phyloP scores from a whole-genome alignment of 2,113 vertebrate species.

The Stictonetta naevosa region DNA sequence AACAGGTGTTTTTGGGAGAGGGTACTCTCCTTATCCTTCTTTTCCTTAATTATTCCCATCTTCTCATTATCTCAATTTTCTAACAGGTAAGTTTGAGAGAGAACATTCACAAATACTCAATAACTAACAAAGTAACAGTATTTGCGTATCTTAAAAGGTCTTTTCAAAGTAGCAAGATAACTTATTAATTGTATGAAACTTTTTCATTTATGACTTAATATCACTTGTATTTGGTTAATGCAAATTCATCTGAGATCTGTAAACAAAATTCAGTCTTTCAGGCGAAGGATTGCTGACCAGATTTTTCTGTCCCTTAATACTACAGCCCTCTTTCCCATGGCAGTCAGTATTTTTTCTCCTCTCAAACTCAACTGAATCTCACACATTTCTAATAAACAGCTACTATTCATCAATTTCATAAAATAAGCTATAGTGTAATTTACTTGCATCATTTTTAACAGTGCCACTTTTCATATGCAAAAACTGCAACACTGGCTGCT shows the following conservation, averaged over 20 bases:
- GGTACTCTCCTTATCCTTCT: not conserved
- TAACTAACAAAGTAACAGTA: not conserved
- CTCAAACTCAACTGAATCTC: not conserved
- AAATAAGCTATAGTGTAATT: not conserved
- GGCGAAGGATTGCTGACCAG: not conserved
- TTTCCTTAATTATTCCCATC: not conserved
- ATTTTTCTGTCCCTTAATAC: not conserved
- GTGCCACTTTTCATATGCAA: constrained; percentile 20
- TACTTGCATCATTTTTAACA: constrained; percentile 44
- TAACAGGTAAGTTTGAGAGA: not conserved
- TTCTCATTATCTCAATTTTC: not conserved
- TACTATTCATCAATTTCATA: not conserved
- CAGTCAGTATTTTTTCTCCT: not conserved
- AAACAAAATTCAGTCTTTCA: not conserved
- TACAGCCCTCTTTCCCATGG: not conserved
- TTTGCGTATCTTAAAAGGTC: not conserved
- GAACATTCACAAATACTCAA: not conserved
- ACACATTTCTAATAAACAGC: not conserved
- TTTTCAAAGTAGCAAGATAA: not conserved
- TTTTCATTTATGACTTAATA: not conserved
- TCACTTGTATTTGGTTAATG: not conserved
- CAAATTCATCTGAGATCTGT: not conserved
- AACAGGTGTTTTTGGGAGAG: not conserved
- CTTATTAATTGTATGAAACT: not conserved
- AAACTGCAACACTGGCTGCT: constrained; percentile 39